Evolutionary conservation across 2,888 invertebrate species (phyloP), one percentile per base, ranked within the genome.

Genomic region (Drosophila greeni): DNA sequence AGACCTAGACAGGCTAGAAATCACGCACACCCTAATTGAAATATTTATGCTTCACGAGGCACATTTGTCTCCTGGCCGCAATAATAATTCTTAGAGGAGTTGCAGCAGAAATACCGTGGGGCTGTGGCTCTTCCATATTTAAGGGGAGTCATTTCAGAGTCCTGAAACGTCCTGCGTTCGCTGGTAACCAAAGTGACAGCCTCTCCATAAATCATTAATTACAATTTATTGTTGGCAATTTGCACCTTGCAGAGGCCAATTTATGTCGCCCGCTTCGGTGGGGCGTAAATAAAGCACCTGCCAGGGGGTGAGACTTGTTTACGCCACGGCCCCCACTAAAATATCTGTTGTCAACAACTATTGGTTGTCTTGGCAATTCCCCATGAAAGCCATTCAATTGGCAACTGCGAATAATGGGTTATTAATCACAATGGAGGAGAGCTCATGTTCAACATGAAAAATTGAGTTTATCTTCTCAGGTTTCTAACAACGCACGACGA

Each of bases 161-260:
- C 36, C 34, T 18, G 36, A 31, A 40, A 31, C 12, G 43, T 43
- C 40, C 37, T 55, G 29, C 16, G 23, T 29, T 9, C 47, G 47
- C 16, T 40, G 47, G 42, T 12, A 55, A 29, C 36, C 59, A 57
- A 26, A 45, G 26, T 52, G 47, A 42, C 54, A 39, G 36, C 23
- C 64, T 48, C 11, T 36, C 23, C 62, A 76, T 76, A 76, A 84
- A 81, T 84, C 84, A 82, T 81, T 82, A 82, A 81, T 80, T 71
- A 82, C 75, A 82, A 82, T 84, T 81, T 81, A 81, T 82, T 76
- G 76, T 67, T 73, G 65, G 69, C 84, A 84, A 73, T 81, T 81
- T 76, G 76, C 81, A 81, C 81, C 81, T 84, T 71, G 69, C 77
- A 70, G 58, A 60, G 49, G 68, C 73, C 72, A 80, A 82, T 84